Percentiles rank a stretch among this genome's conserved stretches.
These are phyloP conservation scores for Platyscapa corneri DNA, from an alignment of 1,140 invertebrate species.

Conservation along the genomic window DNA sequence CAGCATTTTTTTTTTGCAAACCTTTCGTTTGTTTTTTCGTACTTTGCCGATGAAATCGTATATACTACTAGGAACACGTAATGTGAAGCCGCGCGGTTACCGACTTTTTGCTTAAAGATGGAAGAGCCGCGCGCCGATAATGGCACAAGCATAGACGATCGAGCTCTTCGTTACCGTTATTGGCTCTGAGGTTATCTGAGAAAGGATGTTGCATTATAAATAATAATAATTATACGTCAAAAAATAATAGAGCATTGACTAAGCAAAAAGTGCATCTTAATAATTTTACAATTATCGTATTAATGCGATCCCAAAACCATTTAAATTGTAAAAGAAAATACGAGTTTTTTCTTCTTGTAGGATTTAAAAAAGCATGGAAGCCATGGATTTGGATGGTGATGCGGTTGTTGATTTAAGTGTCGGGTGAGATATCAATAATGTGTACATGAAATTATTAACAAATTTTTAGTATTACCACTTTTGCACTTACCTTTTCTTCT, in stretches of 20 bases:
- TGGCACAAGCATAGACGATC: constrained; percentile 12
- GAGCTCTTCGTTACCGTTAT: constrained; percentile 35
- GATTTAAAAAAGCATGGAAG: constrained; percentile 75
- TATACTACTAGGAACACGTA: neutral
- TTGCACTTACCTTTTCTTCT: neutral
- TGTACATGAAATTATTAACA: too few relatives aligned
- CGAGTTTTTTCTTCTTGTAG: constrained; percentile 53
- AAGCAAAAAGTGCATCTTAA: neutral
- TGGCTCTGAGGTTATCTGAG: too few relatives aligned
- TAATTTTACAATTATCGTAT: neutral
- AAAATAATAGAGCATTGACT: neutral
- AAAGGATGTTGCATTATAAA: neutral
- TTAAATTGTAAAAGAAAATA: neutral
- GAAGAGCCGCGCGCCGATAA: constrained; percentile 11
- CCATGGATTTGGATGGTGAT: constrained; percentile 79
- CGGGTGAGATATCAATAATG: constrained; percentile 73
- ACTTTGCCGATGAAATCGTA: neutral
- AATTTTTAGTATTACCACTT: neutral
- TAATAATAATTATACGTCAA: neutral
- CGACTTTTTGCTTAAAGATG: neutral
- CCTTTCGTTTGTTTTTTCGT: neutral
- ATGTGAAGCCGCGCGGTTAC: neutral
- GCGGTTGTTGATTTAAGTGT: constrained; percentile 85
- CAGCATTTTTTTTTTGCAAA: neutral
- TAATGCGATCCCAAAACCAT: neutral